A percentile compares a stretch with the other conserved stretches of the same genome.
Evolutionary conservation across 2,888 invertebrate species (phyloP).

Genomic region (Abrostola triplasia): DNA sequence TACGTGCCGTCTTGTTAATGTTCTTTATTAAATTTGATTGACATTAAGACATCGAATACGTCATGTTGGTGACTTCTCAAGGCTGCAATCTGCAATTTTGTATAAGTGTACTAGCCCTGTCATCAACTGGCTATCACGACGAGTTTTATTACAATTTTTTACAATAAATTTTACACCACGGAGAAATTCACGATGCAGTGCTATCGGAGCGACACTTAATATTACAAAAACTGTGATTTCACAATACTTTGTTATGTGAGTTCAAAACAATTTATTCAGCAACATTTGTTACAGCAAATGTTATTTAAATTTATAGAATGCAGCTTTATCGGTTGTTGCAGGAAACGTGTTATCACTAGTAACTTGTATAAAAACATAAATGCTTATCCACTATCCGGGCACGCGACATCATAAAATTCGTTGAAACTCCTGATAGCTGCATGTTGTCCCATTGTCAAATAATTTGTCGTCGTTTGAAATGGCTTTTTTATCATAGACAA

Average conservation of each 20-base stretch:
- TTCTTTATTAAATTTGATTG: too few relatives aligned
- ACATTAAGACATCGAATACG: too few relatives aligned
- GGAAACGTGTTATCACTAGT: conserved; percentile 57
- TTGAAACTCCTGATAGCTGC: conserved; percentile 19
- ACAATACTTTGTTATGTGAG: conserved; percentile 1
- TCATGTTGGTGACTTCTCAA: too few relatives aligned
- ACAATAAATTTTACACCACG: not conserved
- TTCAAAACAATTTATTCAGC: conserved; percentile 10
- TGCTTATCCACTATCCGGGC: conserved; percentile 46
- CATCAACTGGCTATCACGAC: not conserved
- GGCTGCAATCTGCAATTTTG: not conserved
- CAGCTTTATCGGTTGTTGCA: conserved; percentile 48
- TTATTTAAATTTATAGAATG: conserved; percentile 38
- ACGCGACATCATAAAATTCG: conserved; percentile 42
- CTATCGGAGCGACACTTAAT: not conserved
- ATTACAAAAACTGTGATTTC: not conserved
- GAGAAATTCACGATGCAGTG: not conserved
- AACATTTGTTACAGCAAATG: conserved; percentile 7
- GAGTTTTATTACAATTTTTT: not conserved
- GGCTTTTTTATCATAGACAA: not conserved
- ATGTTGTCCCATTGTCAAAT: not conserved
- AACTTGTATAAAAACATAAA: conserved; percentile 40
- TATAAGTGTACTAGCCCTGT: not conserved
- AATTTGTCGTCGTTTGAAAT: not conserved
- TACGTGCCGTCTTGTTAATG: too few relatives aligned